A percentile compares a stretch with the other conserved stretches of the same genome.
These are phyloP conservation scores for Lasius platythorax DNA, from an alignment of 2,888 invertebrate species.

Conservation along the genomic window DNA sequence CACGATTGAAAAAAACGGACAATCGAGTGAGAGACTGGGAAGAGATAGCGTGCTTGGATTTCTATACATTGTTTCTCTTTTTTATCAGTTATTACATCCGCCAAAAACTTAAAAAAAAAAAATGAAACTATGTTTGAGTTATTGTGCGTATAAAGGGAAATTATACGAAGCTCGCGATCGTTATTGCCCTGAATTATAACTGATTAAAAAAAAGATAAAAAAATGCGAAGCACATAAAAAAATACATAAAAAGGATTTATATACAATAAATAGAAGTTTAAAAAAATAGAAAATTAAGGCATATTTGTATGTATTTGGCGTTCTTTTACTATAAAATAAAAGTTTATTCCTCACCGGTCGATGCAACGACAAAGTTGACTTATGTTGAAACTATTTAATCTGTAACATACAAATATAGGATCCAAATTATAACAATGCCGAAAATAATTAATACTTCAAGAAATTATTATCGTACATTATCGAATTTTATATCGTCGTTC, in stretches of 20 bases:
- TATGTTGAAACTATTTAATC: too few species aligned
- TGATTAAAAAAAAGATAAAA: background rate
- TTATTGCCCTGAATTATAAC: background rate
- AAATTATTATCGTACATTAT: background rate
- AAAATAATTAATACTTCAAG: background rate
- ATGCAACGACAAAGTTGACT: background rate
- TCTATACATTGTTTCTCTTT: background rate
- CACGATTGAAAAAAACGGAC: slow-evolving; percentile 26
- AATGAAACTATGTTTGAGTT: slow-evolving; percentile 2
- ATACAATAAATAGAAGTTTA: background rate
- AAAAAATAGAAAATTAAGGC: background rate
- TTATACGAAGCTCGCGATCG: background rate
- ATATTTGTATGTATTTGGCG: background rate
- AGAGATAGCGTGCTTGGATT: slow-evolving; percentile 20
- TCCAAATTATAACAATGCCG: background rate
- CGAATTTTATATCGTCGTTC: background rate
- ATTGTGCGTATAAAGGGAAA: background rate
- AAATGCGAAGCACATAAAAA: background rate
- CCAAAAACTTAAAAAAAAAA: background rate
- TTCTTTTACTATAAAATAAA: background rate
- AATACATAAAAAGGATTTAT: background rate
- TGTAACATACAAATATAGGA: background rate
- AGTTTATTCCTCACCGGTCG: background rate
- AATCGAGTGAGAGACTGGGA: background rate
- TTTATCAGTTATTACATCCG: slow-evolving; percentile 11